Evolutionary conservation across 2,888 invertebrate genomes (phyloP), one percentile per base, ranked within the genome.

Genomic region (Lycia hirtaria): DNA sequence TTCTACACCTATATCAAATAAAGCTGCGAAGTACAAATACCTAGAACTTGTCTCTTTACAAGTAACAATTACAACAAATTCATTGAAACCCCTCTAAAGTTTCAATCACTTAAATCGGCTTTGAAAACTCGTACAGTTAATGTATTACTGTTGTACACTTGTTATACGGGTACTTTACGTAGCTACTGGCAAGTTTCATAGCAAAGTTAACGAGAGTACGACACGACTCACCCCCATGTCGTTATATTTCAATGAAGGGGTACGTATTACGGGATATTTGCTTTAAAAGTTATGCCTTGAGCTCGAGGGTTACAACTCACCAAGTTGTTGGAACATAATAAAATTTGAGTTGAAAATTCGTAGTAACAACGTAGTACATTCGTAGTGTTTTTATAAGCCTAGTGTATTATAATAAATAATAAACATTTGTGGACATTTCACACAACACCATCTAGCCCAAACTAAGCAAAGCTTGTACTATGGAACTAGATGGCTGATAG

Each of bases 171-270:
- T n/a, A n/a, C n/a, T n/a, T n/a, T n/a, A 5, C 47, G 24, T 5
- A 35, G 14, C 14, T 15, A 24, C n/a, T n/a, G n/a, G n/a, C 9
- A 41, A 33, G 10, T 47, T 38, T 47, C 53, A 12, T 30, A 14
- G 10, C 14, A 28, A 40, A 54, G 24, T 47, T 53, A 41, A 33
- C 33, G 19, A 40, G 43, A 14, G 33, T 15, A 35, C 33, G 26
- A 47, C 20, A 54, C 48, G 40, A 41, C 24, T n/a, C 32, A 7
- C 22, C 41, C 35, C 26, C 20, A 28, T 43, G 33, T 43, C 48
- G 48, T 43, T 40, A 41, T 30, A 35, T 55, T 55, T 55, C 48
- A 55, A 55, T 48, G 40, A 30, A 35, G n/a, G 12, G 47, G 9
- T 38, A 37, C 47, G 28, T 28, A 45, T 32, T 54, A 48, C 40